Percentiles rank a stretch among this genome's conserved stretches.
Evolutionary conservation across 2,113 vertebrate genomes (phyloP).

Genomic region (Leptobrachium ailaonicum): DNA sequence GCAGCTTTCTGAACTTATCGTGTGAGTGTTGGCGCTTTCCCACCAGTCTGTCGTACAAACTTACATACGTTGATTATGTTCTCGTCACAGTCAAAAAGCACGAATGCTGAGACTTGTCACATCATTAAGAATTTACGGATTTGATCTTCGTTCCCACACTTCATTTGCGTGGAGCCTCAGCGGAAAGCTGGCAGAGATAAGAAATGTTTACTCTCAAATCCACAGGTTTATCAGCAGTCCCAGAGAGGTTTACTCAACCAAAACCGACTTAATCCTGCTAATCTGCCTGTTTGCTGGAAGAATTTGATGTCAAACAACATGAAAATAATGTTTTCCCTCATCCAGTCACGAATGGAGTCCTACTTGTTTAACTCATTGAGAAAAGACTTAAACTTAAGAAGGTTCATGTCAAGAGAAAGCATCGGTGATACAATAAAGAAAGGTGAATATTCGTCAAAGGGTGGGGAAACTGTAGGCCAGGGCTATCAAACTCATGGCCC

Average conservation of each 20-base stretch:
- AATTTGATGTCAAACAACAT: constrained; percentile 5
- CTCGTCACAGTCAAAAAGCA: background rate
- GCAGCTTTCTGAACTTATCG: too few relatives aligned
- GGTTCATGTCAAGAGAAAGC: too few relatives aligned
- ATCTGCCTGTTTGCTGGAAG: constrained; percentile 26
- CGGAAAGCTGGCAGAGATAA: constrained; percentile 11
- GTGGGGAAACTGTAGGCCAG: too few relatives aligned
- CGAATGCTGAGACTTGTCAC: background rate
- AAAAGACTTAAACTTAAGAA: background rate
- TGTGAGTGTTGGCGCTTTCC: too few relatives aligned
- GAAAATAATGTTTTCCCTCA: constrained; percentile 6
- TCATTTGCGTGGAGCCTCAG: constrained; percentile 7
- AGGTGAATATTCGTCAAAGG: too few relatives aligned
- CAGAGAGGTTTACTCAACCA: constrained; percentile 32
- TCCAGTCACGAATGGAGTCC: background rate
- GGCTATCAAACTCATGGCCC: too few relatives aligned
- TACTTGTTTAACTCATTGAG: background rate
- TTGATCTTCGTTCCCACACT: background rate
- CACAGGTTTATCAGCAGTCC: constrained; percentile 19
- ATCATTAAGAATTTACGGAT: constrained; percentile 27
- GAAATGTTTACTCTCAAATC: constrained; percentile 29
- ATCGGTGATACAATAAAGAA: too few relatives aligned
- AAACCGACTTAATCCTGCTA: constrained; percentile 30
- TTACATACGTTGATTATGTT: background rate
- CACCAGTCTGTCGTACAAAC: too few relatives aligned